Base-by-base conservation (phyloP, 2,888 invertebrate species). In the Allophyes oxyacanthae region DNA sequence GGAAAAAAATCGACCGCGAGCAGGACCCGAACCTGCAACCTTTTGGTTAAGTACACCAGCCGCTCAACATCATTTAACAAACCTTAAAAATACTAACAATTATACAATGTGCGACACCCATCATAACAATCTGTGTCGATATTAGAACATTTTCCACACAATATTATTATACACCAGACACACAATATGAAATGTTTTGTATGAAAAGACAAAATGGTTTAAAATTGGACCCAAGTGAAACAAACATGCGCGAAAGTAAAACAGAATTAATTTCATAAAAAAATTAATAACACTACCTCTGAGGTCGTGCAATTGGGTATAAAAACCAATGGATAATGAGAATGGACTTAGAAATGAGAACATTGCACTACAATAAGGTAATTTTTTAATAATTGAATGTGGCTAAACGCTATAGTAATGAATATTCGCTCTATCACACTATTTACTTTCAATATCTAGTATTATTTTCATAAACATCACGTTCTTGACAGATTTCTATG, bases 281-380 rank as follows among this genome's bases (percentile, higher is more conserved):
- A n/a, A 56, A 33, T n/a, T n/a, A n/a, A n/a, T n/a, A n/a, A n/a
- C n/a, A n/a, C n/a, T n/a, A n/a, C n/a, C n/a, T n/a, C n/a, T n/a
- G n/a, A n/a, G n/a, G n/a, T n/a, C n/a, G n/a, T n/a, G n/a, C n/a
- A n/a, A n/a, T n/a, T n/a, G n/a, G n/a, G n/a, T 46, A 30, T 37
- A 43, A 37, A 46, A 38, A 57, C 49, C 46, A 14, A 60, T 63
- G 59, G 32, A 41, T 63, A 46, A 68, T 68, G 66, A 54, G 11
- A 7, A 59, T 69, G 63, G 65, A 71, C 64, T 61, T 51, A 56
- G 61, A 60, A 56, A 57, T 62, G 56, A 69, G 58, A 32, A 14
- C 13, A 14, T 6, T 28, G 2, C 7, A 28, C 20, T 3, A 20
- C 4, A 20, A 20, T 20, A 20, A 20, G 4, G 2, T 4, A 20